Conservation (phyloP, 1,140 invertebrate genomes). For the Eumaeus atala region DNA sequence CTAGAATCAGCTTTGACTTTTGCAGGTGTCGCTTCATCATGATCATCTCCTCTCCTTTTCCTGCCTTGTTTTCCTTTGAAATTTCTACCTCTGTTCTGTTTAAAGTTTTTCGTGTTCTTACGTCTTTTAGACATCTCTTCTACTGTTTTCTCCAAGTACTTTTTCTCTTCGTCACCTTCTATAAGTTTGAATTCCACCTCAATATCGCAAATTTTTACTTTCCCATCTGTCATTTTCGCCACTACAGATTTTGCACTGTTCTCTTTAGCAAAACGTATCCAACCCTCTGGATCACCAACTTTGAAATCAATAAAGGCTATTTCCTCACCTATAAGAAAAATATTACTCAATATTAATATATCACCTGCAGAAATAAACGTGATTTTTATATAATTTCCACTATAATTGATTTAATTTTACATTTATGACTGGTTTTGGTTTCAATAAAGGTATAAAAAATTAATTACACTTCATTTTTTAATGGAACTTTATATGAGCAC, state of each 20-base stretch:
- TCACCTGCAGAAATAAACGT: too few species aligned
- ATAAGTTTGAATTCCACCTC: slow-evolving; percentile 76
- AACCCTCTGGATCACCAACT: slow-evolving; percentile 81
- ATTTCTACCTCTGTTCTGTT: slow-evolving; percentile 45
- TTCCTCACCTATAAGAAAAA: slow-evolving; percentile 63
- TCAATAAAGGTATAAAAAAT: too few species aligned
- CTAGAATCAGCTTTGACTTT: slow-evolving; percentile 49
- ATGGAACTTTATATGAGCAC: too few species aligned
- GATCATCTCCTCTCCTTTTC: slow-evolving; percentile 44
- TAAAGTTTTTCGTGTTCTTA: slow-evolving; percentile 60
- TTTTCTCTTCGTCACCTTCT: slow-evolving; percentile 81
- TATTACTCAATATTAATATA: background rate
- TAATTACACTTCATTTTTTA: too few species aligned
- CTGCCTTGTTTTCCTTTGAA: slow-evolving; percentile 41
- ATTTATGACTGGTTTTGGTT: too few species aligned
- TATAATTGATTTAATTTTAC: background rate
- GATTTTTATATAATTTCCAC: background rate
- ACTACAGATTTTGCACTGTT: slow-evolving; percentile 79
- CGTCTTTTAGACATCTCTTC: slow-evolving; percentile 77
- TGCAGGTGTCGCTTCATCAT: slow-evolving; percentile 38
- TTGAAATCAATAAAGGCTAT: slow-evolving; percentile 85
- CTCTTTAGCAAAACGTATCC: slow-evolving; percentile 81
- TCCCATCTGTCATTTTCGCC: slow-evolving; percentile 78
- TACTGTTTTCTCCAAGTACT: slow-evolving; percentile 78
- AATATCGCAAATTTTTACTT: slow-evolving; percentile 75